Percentiles rank a stretch among this genome's conserved stretches.
phyloP scores from a whole-genome alignment of 2,113 vertebrate genomes.

The Dipodomys merriami region DNA sequence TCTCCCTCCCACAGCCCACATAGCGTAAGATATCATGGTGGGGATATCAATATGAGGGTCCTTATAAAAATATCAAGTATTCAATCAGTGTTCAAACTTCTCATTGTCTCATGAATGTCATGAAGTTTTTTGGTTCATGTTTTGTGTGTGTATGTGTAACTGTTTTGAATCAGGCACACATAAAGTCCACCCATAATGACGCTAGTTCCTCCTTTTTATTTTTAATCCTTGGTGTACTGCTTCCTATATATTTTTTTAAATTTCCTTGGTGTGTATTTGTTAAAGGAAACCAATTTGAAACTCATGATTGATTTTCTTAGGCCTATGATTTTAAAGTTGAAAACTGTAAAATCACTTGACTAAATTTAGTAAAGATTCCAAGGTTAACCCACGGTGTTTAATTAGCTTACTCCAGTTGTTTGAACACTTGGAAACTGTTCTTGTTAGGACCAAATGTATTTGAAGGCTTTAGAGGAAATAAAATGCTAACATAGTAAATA shows the following conservation, averaged over 20 bases:
- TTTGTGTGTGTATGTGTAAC: too few species aligned
- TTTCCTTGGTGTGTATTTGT: background rate
- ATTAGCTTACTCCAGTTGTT: background rate
- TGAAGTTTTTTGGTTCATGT: background rate
- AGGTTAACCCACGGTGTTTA: background rate
- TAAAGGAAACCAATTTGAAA: background rate
- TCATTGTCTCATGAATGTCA: background rate
- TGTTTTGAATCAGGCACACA: background rate
- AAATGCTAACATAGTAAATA: background rate
- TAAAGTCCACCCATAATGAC: background rate
- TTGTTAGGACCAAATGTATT: background rate
- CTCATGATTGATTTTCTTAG: background rate
- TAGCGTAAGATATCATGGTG: too few species aligned
- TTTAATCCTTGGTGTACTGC: background rate
- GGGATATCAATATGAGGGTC: background rate
- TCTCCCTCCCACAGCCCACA: too few species aligned
- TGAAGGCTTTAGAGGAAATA: slow-evolving; percentile 32
- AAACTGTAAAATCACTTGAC: slow-evolving; percentile 27
- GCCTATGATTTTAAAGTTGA: slow-evolving; percentile 22
- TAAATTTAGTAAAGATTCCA: background rate
- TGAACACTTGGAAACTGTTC: background rate
- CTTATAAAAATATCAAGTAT: background rate
- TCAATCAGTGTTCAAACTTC: background rate
- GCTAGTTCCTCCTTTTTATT: background rate
- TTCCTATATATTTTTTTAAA: background rate